These are phyloP conservation scores for Ophion obscuratus DNA, from an alignment of 2,888 invertebrate genomes.

Conservation along the genomic window DNA sequence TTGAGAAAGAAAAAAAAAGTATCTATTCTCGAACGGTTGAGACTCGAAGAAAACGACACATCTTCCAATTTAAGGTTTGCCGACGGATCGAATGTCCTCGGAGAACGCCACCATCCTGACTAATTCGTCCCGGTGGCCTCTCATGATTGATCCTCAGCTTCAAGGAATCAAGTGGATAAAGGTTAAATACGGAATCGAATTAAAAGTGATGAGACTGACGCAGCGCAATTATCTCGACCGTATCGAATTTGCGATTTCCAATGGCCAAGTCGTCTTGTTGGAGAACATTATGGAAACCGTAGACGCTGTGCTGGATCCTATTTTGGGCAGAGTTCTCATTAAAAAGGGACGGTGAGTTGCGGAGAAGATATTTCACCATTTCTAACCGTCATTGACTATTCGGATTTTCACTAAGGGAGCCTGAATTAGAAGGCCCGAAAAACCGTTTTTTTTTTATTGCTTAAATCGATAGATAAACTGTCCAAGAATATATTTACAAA, in stretches of 20 bases:
- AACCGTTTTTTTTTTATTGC: too few species aligned
- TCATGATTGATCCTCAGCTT: conserved; percentile 97
- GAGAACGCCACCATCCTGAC: conserved; percentile 97
- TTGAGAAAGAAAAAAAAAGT: conserved; percentile 3
- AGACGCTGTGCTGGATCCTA: conserved; percentile 95
- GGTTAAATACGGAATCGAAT: conserved; percentile 90
- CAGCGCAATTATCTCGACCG: conserved; percentile 93
- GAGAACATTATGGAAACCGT: conserved; percentile 96
- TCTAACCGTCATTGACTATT: neutral
- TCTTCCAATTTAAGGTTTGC: conserved; percentile 85
- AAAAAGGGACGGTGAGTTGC: conserved; percentile 90
- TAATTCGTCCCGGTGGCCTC: conserved; percentile 95
- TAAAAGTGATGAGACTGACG: conserved; percentile 91
- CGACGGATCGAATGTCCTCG: conserved; percentile 96
- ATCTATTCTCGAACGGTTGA: conserved; percentile 5
- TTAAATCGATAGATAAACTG: too few species aligned
- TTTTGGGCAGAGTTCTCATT: conserved; percentile 94
- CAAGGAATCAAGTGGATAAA: conserved; percentile 98
- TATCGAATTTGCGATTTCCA: conserved; percentile 90
- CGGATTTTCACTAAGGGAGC: neutral
- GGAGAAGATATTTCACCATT: neutral
- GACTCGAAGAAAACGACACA: neutral
- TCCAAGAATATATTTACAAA: too few species aligned
- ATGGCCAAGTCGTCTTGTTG: conserved; percentile 91
- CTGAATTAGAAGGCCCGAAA: too few species aligned